phyloP scores from a whole-genome alignment of 2,113 vertebrate species.

The Echinops telfairi region DNA sequence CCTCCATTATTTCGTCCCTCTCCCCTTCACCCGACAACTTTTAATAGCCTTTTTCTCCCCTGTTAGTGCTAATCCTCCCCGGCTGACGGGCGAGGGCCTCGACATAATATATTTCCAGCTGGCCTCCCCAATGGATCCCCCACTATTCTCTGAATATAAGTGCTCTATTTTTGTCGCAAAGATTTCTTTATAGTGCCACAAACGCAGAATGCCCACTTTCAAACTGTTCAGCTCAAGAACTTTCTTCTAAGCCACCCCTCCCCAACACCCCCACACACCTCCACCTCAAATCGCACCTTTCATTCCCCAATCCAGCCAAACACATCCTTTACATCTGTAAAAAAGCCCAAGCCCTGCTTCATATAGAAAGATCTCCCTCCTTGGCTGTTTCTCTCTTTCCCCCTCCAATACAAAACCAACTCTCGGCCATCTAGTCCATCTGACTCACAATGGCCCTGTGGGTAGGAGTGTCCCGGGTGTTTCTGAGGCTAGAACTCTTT shows the following conservation, averaged over 20 bases:
- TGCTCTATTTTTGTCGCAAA: conserved; percentile 66
- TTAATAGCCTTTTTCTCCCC: conserved; percentile 38
- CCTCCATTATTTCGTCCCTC: conserved; percentile 29
- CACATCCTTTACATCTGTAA: not conserved
- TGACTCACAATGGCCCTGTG: too few species aligned
- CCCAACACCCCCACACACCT: not conserved
- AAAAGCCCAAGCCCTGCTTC: not conserved
- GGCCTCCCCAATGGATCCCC: conserved; percentile 28
- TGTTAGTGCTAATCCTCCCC: conserved; percentile 40
- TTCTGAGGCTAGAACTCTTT: too few species aligned
- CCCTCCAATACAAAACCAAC: too few species aligned
- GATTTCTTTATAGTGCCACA: conserved; percentile 32
- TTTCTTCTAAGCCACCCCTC: conserved; percentile 12
- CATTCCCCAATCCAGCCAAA: not conserved
- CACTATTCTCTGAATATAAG: conserved; percentile 50
- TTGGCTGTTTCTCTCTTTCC: not conserved
- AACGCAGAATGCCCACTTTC: conserved; percentile 49
- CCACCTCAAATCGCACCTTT: not conserved
- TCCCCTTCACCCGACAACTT: not conserved
- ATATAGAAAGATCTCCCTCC: not conserved
- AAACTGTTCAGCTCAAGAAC: not conserved
- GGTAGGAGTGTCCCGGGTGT: too few species aligned
- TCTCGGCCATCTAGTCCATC: too few species aligned
- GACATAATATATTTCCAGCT: conserved; percentile 64
- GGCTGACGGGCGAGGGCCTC: conserved; percentile 31